These are phyloP conservation scores for Achatina immaculata DNA, from an alignment of 1,140 invertebrate genomes.

Conservation along the genomic window DNA sequence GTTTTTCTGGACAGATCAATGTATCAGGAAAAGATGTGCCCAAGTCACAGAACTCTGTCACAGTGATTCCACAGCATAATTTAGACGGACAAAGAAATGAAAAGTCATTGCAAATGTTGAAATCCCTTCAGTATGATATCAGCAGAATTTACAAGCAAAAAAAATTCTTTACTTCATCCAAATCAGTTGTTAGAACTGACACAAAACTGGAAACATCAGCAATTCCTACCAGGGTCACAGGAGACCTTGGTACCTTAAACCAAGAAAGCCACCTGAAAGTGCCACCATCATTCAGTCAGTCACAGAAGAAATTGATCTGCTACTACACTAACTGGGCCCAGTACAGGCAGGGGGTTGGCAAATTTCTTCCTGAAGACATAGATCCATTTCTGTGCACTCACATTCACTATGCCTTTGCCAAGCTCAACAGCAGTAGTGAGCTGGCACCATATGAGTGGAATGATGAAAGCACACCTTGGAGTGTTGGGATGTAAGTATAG, in stretches of 20 bases:
- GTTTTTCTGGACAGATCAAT: not conserved
- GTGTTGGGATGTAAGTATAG: constrained; percentile 59
- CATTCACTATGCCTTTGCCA: constrained; percentile 84
- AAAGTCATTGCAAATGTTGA: not conserved
- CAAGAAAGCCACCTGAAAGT: too few relatives aligned
- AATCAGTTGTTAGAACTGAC: not conserved
- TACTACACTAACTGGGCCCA: constrained; percentile 70
- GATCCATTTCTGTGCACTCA: constrained; percentile 84
- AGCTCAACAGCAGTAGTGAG: constrained; percentile 73
- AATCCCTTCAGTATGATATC: not conserved
- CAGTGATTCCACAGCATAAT: not conserved
- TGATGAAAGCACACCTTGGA: constrained; percentile 64
- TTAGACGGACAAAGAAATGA: not conserved
- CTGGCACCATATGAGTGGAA: constrained; percentile 66
- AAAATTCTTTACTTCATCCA: not conserved
- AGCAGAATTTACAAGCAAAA: not conserved
- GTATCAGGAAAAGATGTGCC: too few relatives aligned
- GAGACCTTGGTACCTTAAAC: too few relatives aligned
- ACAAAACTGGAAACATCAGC: not conserved
- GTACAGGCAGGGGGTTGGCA: constrained; percentile 48
- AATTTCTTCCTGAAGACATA: constrained; percentile 77
- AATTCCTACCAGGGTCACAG: not conserved
- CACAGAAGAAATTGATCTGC: constrained; percentile 51
- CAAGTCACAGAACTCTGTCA: not conserved
- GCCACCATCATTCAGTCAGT: not conserved